Evolutionary conservation across 2,113 vertebrate genomes (phyloP).

Genomic region (Hyperoodon ampullatus): DNA sequence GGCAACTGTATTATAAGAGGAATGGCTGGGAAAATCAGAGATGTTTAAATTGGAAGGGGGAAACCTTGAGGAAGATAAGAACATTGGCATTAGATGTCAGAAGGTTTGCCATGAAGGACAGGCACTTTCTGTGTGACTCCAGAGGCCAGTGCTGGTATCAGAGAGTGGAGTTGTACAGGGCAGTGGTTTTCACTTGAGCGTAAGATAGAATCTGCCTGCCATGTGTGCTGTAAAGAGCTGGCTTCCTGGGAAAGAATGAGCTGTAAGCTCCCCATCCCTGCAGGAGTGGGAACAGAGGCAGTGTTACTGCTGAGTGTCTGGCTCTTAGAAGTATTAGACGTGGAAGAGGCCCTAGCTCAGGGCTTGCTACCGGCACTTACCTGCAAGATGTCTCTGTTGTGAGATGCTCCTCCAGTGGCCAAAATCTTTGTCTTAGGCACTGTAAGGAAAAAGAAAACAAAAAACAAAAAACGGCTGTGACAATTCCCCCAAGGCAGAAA

Average conservation of each 20-base stretch:
- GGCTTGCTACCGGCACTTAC: slow-evolving; percentile 78
- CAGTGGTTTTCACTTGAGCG: not conserved
- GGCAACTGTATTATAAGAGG: not conserved
- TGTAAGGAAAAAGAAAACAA: slow-evolving; percentile 80
- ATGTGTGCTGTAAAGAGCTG: not conserved
- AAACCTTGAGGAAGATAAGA: not conserved
- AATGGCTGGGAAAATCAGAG: not conserved
- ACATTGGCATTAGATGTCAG: not conserved
- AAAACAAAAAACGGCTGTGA: not conserved
- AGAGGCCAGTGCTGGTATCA: not conserved
- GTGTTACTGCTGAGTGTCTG: not conserved
- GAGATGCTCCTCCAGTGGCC: slow-evolving; percentile 96
- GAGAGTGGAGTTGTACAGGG: not conserved
- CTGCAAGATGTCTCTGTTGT: slow-evolving; percentile 93
- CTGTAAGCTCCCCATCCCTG: not conserved
- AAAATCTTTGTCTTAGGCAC: slow-evolving; percentile 92
- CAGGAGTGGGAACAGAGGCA: not conserved
- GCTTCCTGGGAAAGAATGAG: not conserved
- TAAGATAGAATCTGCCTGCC: not conserved
- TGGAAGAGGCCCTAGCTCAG: not conserved
- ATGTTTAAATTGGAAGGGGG: not conserved
- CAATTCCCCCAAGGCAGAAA: not conserved
- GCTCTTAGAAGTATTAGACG: not conserved
- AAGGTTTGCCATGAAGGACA: not conserved
- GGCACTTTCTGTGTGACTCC: not conserved